Percentiles rank a stretch among this genome's conserved stretches.
These are phyloP conservation scores for Chymomyza procnemis DNA, from an alignment of 2,888 invertebrate genomes.

Conservation along the genomic window DNA sequence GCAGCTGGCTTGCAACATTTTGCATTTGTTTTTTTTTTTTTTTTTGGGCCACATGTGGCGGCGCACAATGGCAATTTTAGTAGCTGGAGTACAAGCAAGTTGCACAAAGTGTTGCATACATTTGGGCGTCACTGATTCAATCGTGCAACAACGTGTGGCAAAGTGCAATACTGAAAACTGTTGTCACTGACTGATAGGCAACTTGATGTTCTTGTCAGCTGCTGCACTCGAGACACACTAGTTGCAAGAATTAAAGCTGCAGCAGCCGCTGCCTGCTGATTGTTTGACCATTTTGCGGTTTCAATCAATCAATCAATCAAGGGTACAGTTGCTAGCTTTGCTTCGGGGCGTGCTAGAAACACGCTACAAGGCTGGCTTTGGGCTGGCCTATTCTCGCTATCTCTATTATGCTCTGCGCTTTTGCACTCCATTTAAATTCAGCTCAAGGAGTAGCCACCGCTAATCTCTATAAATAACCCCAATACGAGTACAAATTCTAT, in stretches of 20 bases:
- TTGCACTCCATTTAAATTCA: slow-evolving; percentile 3
- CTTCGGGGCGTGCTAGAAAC: slow-evolving; percentile 1
- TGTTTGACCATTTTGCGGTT: slow-evolving; percentile 70
- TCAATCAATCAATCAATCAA: slow-evolving; percentile 31
- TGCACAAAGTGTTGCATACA: not conserved
- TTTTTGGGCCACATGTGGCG: not conserved
- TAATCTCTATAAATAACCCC: not conserved
- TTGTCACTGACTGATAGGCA: not conserved
- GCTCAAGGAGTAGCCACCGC: not conserved
- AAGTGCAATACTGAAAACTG: not conserved
- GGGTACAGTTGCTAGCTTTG: slow-evolving; percentile 13
- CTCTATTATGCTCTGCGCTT: slow-evolving; percentile 16
- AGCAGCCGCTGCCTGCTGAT: slow-evolving; percentile 58
- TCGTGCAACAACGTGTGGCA: not conserved
- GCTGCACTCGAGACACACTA: slow-evolving; percentile 35
- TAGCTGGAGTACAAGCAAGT: not conserved
- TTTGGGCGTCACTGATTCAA: not conserved
- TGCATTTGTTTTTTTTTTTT: too few species aligned
- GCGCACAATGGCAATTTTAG: not conserved
- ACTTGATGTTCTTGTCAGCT: slow-evolving; percentile 8
- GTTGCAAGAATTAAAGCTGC: not conserved
- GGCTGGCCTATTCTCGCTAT: slow-evolving; percentile 23
- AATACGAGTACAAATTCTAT: slow-evolving; percentile 22
- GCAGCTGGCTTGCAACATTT: not conserved
- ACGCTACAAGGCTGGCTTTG: too few species aligned